Base-by-base conservation (phyloP, 2,797 vertebrate genomes). In the Micropoecilia bifurca region DNA sequence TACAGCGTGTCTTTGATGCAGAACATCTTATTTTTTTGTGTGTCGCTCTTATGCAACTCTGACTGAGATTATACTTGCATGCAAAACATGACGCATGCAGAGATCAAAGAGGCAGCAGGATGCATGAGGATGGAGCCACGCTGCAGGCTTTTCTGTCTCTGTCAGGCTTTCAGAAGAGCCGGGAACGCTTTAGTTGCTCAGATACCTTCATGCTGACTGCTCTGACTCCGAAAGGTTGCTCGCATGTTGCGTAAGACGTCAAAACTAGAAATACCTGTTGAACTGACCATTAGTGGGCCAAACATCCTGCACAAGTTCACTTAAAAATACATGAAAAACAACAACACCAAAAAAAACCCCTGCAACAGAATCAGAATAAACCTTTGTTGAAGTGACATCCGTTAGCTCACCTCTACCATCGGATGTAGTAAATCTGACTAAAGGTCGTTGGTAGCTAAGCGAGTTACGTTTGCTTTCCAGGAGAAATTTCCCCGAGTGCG, bases 151-250 rank as follows among this genome's bases (percentile, higher is more conserved):
- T 72, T 33, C 25, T 13, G 8, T 6, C 41, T 2, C 43, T 57
- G 78, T 63, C 13, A 77, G 71, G 22, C 12, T 55, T 47, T 74
- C 25, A 14, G 3, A 80, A 72, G 45, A 74, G 46, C 39, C 47
- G 5, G 59, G 43, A 55, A 72, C 48, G 33, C 47, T 75, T 76
- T 16, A 55, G 39, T 43, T 14, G n/a, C 55, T n/a, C 30, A 77
- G 48, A 50, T 45, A 53, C 16, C 14, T 73, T 53, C 39, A 36
- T 48, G 28, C 20, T 6, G 79, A 72, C 75, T 46, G 63, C 28
- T 81, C 28, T 22, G 39, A 36, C 74, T 14, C 68, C 33, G 6
- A 82, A 71, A 75, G 63, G 33, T 41, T 25, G 43, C 63, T 71
- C 53, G 36, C 20, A 25, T 66, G 30, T 43, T 16, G 61, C 28